Conservation (phyloP, 2,113 vertebrate species). For the Aviceda subcristata region DNA sequence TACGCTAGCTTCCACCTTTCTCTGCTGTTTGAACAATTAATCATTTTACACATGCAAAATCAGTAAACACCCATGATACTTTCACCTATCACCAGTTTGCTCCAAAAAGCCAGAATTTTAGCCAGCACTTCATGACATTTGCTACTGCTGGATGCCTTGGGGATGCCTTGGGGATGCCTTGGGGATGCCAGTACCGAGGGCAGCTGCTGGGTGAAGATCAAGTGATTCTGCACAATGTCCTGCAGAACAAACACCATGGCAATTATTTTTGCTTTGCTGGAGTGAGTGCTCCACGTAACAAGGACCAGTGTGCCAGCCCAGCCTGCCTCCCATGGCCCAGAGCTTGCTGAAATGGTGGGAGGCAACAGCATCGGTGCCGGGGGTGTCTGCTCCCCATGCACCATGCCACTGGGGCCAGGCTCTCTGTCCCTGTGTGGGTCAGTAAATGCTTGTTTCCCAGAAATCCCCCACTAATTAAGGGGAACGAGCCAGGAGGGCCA, state of each 20-base stretch:
- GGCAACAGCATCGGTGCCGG: rapidly evolving
- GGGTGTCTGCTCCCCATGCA: too few relatives aligned
- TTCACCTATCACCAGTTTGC: not conserved
- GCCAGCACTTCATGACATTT: not conserved
- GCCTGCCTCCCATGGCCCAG: not conserved
- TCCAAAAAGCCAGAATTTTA: not conserved
- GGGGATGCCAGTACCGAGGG: not conserved
- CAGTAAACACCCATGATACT: not conserved
- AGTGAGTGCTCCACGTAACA: not conserved
- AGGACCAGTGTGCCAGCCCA: not conserved
- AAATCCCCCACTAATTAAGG: not conserved
- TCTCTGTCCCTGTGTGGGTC: not conserved
- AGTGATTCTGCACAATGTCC: not conserved
- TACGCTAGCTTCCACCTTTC: not conserved
- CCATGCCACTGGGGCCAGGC: too few relatives aligned
- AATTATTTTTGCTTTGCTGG: not conserved
- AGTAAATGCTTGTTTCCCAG: not conserved
- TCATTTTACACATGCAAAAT: not conserved
- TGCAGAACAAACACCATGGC: not conserved
- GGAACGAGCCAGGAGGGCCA: not conserved
- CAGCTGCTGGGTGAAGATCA: not conserved
- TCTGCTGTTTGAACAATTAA: not conserved
- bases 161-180: not conserved
- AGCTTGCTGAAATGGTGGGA: not conserved
- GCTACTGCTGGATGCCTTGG: not conserved